These are phyloP conservation scores for Leptogaster cylindrica DNA, from an alignment of 2,888 invertebrate genomes.

Conservation along the genomic window DNA sequence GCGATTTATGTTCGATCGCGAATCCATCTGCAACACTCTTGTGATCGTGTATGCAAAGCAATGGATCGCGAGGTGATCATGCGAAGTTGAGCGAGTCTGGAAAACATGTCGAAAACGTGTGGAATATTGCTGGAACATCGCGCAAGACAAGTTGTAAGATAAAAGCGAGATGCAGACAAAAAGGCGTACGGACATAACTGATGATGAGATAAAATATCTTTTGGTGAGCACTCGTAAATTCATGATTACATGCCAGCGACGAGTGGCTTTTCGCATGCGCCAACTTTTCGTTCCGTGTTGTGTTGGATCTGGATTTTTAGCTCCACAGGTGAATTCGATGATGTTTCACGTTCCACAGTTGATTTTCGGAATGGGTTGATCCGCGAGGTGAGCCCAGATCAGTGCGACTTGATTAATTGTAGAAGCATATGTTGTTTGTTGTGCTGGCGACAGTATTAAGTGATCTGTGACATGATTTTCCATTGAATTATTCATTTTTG, in stretches of 20 bases:
- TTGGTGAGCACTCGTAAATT: constrained; percentile 24
- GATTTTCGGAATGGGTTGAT: too few species aligned
- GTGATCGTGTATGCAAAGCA: constrained; percentile 4
- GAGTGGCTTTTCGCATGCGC: constrained; percentile 22
- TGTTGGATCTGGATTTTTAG: background rate
- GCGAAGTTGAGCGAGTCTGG: too few species aligned
- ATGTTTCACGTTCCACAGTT: background rate
- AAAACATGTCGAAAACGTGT: too few species aligned
- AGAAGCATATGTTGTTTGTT: too few species aligned
- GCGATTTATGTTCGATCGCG: background rate
- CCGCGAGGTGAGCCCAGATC: too few species aligned
- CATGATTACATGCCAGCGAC: constrained; percentile 20
- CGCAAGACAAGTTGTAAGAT: background rate
- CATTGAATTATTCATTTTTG: too few species aligned
- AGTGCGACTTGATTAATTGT: too few species aligned
- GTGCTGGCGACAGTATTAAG: too few species aligned
- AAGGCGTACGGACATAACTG: background rate
- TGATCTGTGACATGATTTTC: too few species aligned
- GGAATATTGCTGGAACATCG: background rate
- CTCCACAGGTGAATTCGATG: constrained; percentile 10
- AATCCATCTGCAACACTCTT: background rate
- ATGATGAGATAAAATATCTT: constrained; percentile 30
- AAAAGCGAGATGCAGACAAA: background rate
- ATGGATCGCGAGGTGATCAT: background rate
- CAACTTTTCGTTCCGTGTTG: constrained; percentile 1